Evolutionary conservation across 1,140 invertebrate genomes (phyloP).

Genomic region (Drosophila carrolli): DNA sequence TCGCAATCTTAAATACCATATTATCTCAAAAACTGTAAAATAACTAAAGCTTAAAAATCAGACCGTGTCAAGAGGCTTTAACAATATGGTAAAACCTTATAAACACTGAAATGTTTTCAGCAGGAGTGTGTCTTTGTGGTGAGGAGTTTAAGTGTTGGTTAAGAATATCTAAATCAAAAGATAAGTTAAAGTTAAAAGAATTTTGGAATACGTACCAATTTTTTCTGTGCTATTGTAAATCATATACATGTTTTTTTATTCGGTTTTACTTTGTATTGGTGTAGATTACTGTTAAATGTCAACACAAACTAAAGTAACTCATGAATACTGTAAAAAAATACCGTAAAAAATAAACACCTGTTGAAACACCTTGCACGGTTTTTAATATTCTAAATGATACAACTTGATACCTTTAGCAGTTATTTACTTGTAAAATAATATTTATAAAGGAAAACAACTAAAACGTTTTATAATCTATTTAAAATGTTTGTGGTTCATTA

Average conservation of each 20-base stretch:
- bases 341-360: neutral
- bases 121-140: conserved; percentile 18
- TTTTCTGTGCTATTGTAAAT: conserved; percentile 73
- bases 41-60: too few species aligned
- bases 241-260: conserved; percentile 45
- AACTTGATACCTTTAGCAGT: neutral
- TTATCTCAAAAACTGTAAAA: too few species aligned
- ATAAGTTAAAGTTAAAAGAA: conserved; percentile 58
- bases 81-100: conserved; percentile 19
- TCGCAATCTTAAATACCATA: too few species aligned
- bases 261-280: conserved; percentile 22
- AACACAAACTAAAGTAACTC: conserved; percentile 16
- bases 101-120: conserved; percentile 20
- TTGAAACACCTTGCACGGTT: conserved; percentile 4
- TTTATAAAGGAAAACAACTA: too few species aligned
- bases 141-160: conserved; percentile 12
- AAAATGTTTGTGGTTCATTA: too few species aligned
- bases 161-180: conserved; percentile 56
- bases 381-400: too few species aligned
- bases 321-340: conserved; percentile 47
- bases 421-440: neutral
- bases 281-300: conserved; percentile 22
- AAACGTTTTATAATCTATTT: too few species aligned
- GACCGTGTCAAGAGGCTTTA: too few species aligned
- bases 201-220: conserved; percentile 84